Conservation (phyloP, 2,113 vertebrate species). For the Nothoprocta perdicaria region DNA sequence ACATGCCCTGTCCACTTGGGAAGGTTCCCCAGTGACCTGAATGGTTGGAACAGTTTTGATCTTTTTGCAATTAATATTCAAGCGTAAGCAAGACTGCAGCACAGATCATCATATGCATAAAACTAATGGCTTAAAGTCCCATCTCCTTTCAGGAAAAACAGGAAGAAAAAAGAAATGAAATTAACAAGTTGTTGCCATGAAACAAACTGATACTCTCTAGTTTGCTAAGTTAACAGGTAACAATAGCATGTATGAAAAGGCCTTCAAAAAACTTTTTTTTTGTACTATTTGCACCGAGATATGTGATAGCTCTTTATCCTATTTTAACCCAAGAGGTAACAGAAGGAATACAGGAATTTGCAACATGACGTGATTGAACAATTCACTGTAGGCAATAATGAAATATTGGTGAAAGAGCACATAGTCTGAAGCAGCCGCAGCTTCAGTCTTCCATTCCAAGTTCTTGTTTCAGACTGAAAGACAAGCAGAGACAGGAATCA, state of each 20-base stretch:
- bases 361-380: conserved; percentile 22
- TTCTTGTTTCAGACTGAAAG: conserved; percentile 90
- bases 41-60: not conserved
- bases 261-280: not conserved
- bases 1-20: not conserved
- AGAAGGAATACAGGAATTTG: conserved; percentile 6
- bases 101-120: not conserved
- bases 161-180: not conserved
- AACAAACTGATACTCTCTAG: not conserved
- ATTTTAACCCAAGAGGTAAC: conserved; percentile 9
- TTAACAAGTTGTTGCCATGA: not conserved
- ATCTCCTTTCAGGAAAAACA: not conserved
- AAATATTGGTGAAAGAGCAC: not conserved
- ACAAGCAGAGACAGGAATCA: conserved; percentile 16
- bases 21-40: not conserved
- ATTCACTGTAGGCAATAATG: conserved; percentile 14
- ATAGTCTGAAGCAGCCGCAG: not conserved
- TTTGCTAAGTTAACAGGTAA: conserved; percentile 21
- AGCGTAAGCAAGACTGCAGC: not conserved
- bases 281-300: not conserved
- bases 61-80: not conserved
- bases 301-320: not conserved
- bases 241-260: not conserved
- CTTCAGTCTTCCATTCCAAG: conserved; percentile 84
- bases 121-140: not conserved